phyloP scores from a whole-genome alignment of 2,113 vertebrate species.

The Lycocorax pyrrhopterus region DNA sequence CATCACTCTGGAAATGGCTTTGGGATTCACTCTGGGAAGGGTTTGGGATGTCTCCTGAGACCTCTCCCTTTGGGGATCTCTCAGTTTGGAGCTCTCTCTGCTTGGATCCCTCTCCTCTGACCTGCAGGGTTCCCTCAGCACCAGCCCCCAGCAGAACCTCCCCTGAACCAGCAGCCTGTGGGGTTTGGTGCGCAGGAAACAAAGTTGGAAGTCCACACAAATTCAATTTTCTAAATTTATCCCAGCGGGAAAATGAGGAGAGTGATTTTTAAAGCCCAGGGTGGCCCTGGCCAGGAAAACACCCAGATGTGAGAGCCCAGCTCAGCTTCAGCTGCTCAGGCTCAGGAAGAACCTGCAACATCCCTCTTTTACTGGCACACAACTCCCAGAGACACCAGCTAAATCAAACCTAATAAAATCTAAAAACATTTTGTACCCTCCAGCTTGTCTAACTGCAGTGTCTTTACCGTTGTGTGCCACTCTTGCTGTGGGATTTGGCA shows the following conservation, averaged over 20 bases:
- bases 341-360: background rate
- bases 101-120: background rate
- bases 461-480: rapidly evolving
- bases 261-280: background rate
- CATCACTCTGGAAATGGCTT: background rate
- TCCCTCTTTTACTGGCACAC: no score
- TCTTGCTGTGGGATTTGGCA: background rate
- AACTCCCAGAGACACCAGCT: background rate
- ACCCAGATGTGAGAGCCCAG: background rate
- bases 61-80: background rate
- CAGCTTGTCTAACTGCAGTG: rapidly evolving
- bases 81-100: background rate
- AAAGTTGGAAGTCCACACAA: rapidly evolving
- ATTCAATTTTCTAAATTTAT: background rate
- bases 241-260: rapidly evolving
- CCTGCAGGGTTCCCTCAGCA: background rate
- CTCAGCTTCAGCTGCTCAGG: background rate
- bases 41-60: background rate
- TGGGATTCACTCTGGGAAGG: background rate
- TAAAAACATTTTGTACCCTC: background rate
- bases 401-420: background rate
- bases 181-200: background rate
- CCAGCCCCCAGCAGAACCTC: background rate
- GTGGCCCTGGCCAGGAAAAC: background rate
- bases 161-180: rapidly evolving